Conservation (phyloP, 2,113 vertebrate species). For the Pygoscelis adeliae region DNA sequence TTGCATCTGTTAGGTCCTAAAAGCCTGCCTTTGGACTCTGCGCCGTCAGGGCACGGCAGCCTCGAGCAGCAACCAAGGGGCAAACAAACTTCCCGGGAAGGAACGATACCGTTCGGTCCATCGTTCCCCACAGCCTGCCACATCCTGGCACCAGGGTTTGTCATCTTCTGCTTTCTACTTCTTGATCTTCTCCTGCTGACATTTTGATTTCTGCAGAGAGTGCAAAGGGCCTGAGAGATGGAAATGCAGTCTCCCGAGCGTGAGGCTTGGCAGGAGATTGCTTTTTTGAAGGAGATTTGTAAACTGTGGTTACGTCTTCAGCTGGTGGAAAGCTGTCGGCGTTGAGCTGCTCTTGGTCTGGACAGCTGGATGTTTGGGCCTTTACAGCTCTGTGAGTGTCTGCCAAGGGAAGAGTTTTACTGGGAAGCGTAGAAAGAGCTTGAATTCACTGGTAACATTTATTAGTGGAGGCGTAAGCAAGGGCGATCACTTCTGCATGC, state of each 20-base stretch:
- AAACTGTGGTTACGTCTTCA: background rate
- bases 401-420: background rate
- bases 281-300: background rate
- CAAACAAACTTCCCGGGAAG: background rate
- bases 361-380: background rate
- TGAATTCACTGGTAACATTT: background rate
- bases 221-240: background rate
- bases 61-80: background rate
- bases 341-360: background rate
- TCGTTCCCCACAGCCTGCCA: background rate
- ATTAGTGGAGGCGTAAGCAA: background rate
- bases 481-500: background rate
- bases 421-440: background rate
- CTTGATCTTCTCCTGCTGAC: background rate
- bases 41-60: background rate
- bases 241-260: background rate
- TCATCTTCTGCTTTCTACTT: background rate
- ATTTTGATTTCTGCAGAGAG: background rate
- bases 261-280: background rate
- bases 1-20: background rate
- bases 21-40: background rate
- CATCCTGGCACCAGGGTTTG: background rate
- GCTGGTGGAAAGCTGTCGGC: background rate
- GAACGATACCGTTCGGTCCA: background rate
- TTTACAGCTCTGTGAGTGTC: background rate